Evolutionary conservation across 2,888 invertebrate species (phyloP), one percentile per base, ranked within the genome.

Genomic region (Diarsia mendica): DNA sequence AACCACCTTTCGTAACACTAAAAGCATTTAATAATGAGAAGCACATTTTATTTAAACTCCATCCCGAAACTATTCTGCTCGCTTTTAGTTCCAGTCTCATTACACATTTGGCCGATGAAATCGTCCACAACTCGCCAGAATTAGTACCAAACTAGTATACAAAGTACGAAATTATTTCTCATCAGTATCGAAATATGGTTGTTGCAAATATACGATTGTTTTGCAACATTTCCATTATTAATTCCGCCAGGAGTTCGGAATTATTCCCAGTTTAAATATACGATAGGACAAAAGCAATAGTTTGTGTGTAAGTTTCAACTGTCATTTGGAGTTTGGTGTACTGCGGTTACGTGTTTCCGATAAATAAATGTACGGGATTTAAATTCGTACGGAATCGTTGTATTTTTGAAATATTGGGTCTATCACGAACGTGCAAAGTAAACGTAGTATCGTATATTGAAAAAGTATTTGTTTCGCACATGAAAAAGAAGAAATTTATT

Each of bases 111-210:
- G 44, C 64, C 60, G 69, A 67, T 67, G 65, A 75, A 79, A 79
- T 63, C 58, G 46, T 61, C 67, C 67, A 51, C 60, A 67, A 72
- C 65, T 70, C 67, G 9, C 68, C 33, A 65, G 67, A 79, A 80
- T 80, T 82, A 74, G 61, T 87, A 58, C 20, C 65, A 51, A 79
- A 82, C 82, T 65, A 33, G 46, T 44, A 61, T 39, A 69, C 84
- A 76, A 77, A 85, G 72, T 69, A 60, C 75, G 69, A 55, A 80
- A 85, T 87, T 79, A 85, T 85, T 85, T 85, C 84, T 85, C 85
- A 85, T 87, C 85, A 76, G 75, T 78, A 82, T 87, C 63, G 84
- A 75, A 83, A 82, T 75, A 75, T 78, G 69, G 78, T 55, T 66
- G 74, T 55, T 66, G 74, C 65, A 75, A 85, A 83, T 83, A 84